Percentiles rank a stretch among this genome's conserved stretches.
Conservation (phyloP, 2,888 invertebrate genomes). For the Campoletis raptor region DNA sequence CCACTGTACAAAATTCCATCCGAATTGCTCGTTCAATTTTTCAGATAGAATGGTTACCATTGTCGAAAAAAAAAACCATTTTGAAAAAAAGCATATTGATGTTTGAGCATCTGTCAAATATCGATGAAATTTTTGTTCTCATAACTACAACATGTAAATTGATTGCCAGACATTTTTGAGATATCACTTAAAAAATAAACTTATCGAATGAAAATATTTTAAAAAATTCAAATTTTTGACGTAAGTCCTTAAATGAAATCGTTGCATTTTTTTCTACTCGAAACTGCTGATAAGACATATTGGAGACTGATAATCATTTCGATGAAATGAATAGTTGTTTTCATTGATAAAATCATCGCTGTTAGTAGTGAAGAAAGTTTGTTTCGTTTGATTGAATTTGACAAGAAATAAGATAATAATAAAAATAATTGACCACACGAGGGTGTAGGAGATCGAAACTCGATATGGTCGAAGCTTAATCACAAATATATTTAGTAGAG, state of each 20-base stretch:
- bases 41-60: too few relatives aligned
- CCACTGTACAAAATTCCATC: too few relatives aligned
- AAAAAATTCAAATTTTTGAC: too few relatives aligned
- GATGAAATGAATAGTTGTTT: background rate
- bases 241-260: background rate
- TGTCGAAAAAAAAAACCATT: too few relatives aligned
- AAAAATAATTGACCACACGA: background rate
- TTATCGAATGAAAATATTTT: too few relatives aligned
- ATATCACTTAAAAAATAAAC: too few relatives aligned
- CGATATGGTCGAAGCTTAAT: constrained; percentile 6
- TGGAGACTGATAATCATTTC: background rate
- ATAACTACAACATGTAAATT: too few relatives aligned
- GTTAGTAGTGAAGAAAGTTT: background rate
- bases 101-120: too few relatives aligned
- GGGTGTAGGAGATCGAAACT: constrained; percentile 6
- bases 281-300: background rate
- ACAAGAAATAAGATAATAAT: background rate
- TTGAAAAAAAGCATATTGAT: too few relatives aligned
- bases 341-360: background rate
- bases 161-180: too few relatives aligned
- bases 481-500: constrained; percentile 18
- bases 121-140: too few relatives aligned
- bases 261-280: background rate
- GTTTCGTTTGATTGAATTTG: constrained; percentile 13
- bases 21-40: too few relatives aligned